A percentile compares a stretch with the other conserved stretches of the same genome.
Conservation (phyloP, 1,140 invertebrate genomes). For the Brachionus rubens region DNA sequence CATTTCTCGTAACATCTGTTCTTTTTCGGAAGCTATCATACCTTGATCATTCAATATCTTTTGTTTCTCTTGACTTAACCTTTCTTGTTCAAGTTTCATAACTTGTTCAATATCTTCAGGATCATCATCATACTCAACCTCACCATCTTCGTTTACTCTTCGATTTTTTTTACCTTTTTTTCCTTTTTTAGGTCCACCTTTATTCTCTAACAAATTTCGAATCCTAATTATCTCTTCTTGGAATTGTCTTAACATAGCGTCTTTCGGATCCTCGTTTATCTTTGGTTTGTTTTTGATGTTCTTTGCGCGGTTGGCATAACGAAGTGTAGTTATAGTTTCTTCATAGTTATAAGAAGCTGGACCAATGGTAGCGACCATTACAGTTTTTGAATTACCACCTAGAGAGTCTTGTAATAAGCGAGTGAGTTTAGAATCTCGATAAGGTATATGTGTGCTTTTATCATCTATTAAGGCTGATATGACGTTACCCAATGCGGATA, state of each 20-base stretch:
- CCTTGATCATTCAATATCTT: constrained; percentile 63
- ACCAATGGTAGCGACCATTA: constrained; percentile 61
- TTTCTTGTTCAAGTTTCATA: constrained; percentile 60
- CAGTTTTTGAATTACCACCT: constrained; percentile 61
- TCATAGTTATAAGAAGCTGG: constrained; percentile 61
- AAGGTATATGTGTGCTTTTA: constrained; percentile 52
- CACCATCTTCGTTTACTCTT: constrained; percentile 46
- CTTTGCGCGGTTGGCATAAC: constrained; percentile 89
- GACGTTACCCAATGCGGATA: constrained; percentile 89
- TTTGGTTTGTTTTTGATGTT: constrained; percentile 93
- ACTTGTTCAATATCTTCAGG: constrained; percentile 59
- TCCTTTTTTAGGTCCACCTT: constrained; percentile 47
- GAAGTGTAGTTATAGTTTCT: constrained; percentile 60
- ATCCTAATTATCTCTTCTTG: constrained; percentile 60
- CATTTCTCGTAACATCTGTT: constrained; percentile 65
- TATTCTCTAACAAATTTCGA: constrained; percentile 55
- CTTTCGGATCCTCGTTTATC: constrained; percentile 92
- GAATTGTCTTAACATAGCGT: constrained; percentile 62
- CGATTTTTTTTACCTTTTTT: constrained; percentile 43
- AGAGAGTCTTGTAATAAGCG: constrained; percentile 57
- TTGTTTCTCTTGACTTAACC: constrained; percentile 64
- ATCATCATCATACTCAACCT: constrained; percentile 50
- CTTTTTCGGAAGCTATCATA: constrained; percentile 64
- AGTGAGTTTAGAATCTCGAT: constrained; percentile 60
- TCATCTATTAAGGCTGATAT: constrained; percentile 79